A percentile compares a stretch with the other conserved stretches of the same genome.
These are phyloP conservation scores for Danio albolineatus DNA, from an alignment of 2,797 vertebrate genomes.

Conservation along the genomic window DNA sequence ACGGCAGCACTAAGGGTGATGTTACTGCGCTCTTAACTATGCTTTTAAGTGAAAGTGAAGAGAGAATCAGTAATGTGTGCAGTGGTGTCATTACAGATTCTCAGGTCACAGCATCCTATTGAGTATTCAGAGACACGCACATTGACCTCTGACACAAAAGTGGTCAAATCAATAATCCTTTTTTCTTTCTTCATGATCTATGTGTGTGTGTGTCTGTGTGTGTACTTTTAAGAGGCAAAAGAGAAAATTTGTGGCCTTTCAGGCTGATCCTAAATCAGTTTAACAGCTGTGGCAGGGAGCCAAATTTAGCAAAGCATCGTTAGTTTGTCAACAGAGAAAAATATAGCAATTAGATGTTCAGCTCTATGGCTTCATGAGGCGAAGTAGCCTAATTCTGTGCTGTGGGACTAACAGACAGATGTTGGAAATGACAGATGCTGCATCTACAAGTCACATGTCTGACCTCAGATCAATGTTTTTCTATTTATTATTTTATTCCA, in stretches of 20 bases:
- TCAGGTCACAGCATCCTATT: not conserved
- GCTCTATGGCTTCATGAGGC: slow-evolving; percentile 21
- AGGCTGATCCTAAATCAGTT: slow-evolving; percentile 27
- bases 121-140: not conserved
- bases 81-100: slow-evolving; percentile 1
- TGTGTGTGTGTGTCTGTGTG: not conserved
- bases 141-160: slow-evolving; percentile 16
- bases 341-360: slow-evolving; percentile 21
- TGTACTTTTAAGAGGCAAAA: slow-evolving; percentile 9
- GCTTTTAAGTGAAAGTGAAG: not conserved
- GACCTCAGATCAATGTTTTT: not conserved
- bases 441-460: not conserved
- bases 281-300: not conserved
- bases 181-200: slow-evolving; percentile 10
- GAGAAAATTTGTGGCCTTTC: slow-evolving; percentile 16
- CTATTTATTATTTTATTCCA: not conserved
- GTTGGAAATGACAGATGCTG: slow-evolving; percentile 3
- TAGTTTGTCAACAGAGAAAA: slow-evolving; percentile 38
- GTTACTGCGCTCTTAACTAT: not conserved
- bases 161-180: slow-evolving; percentile 31
- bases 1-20: not conserved
- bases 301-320: slow-evolving; percentile 31
- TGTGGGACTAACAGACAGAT: slow-evolving; percentile 17
- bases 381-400: slow-evolving; percentile 8
- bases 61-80: not conserved